Evolutionary conservation across 2,113 vertebrate genomes (phyloP).

Genomic region (Rhinichthys klamathensis): DNA sequence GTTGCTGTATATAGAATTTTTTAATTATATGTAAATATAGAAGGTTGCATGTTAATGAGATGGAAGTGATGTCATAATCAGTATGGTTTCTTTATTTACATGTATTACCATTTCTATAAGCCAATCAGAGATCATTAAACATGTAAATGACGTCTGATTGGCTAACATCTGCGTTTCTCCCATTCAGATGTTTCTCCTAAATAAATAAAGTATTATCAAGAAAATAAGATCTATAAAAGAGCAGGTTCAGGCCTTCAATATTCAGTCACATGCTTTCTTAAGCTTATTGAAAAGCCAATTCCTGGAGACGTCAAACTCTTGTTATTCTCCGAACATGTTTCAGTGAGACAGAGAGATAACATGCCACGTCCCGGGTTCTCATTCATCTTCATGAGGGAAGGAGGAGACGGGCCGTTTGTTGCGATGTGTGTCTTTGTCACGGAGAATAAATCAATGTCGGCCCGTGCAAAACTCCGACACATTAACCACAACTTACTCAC

Average conservation of each 20-base stretch:
- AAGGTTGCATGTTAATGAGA: too few species aligned
- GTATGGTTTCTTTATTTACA: background rate
- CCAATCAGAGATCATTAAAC: background rate
- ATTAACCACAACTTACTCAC: constrained; percentile 57
- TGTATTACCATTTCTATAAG: background rate
- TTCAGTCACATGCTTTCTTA: background rate
- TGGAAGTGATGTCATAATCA: too few species aligned
- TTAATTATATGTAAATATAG: too few species aligned
- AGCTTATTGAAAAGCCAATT: background rate
- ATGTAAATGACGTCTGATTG: too few species aligned
- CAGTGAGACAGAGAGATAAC: background rate
- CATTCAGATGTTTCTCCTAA: too few species aligned
- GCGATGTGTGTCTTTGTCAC: constrained; percentile 44
- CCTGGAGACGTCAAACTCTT: constrained; percentile 1
- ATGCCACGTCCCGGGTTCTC: constrained; percentile 11
- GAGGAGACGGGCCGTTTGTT: background rate
- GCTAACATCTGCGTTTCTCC: too few species aligned
- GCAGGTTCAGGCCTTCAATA: background rate
- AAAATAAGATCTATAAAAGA: background rate
- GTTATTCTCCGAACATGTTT: background rate
- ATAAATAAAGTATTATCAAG: background rate
- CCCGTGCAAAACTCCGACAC: constrained; percentile 3
- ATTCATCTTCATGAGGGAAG: constrained; percentile 44
- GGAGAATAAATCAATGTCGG: constrained; percentile 57
- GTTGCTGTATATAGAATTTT: too few species aligned